Percentiles rank a stretch among this genome's conserved stretches.
phyloP scores from a whole-genome alignment of 2,113 vertebrate species.

The Triplophysa rosa region DNA sequence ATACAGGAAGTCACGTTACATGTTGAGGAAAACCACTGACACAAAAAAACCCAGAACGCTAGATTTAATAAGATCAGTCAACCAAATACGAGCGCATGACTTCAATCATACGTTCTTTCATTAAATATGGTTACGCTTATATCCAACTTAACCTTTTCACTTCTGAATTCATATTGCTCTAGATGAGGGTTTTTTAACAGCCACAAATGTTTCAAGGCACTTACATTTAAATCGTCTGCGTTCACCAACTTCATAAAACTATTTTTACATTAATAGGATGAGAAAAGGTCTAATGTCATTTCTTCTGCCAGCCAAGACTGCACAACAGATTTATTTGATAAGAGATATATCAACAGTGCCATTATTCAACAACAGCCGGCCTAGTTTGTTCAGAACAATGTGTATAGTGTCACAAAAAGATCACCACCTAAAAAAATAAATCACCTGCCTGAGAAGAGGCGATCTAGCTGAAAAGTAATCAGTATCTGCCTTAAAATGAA shows the following conservation, averaged over 20 bases:
- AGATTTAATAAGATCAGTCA: neutral
- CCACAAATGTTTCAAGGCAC: neutral
- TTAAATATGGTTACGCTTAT: neutral
- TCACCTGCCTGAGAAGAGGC: neutral
- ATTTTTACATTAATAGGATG: conserved; percentile 22
- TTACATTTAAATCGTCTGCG: neutral
- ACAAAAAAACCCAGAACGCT: neutral
- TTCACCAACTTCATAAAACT: conserved; percentile 17
- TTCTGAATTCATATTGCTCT: neutral
- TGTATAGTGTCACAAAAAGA: conserved; percentile 10
- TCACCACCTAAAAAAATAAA: neutral
- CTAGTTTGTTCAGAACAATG: conserved; percentile 5
- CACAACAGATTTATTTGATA: conserved; percentile 22
- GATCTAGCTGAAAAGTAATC: neutral
- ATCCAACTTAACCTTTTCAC: neutral
- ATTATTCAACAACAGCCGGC: conserved; percentile 27
- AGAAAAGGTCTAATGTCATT: neutral
- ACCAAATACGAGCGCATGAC: neutral
- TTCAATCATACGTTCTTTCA: neutral
- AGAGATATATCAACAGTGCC: neutral
- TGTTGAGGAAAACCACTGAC: too few relatives aligned
- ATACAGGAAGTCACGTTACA: too few relatives aligned
- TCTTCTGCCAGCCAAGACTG: conserved; percentile 3
- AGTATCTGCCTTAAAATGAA: neutral
- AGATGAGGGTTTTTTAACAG: conserved; percentile 11